phyloP scores from a whole-genome alignment of 2,888 invertebrate genomes.

The Drosophila kanekoi region DNA sequence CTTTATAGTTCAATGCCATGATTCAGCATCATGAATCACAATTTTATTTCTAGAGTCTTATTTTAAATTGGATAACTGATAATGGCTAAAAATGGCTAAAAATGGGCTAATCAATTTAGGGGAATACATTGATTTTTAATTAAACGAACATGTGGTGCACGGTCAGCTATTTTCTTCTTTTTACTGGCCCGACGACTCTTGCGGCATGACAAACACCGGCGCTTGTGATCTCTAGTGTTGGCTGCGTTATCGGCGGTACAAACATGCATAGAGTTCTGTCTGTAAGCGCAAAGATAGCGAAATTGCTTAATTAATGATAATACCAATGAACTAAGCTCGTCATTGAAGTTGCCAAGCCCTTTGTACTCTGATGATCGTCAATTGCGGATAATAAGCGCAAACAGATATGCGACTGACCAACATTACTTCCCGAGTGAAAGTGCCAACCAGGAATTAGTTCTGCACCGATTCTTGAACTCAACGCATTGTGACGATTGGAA shows the following conservation, averaged over 20 bases:
- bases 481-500: slow-evolving; percentile 18
- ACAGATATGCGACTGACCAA: slow-evolving; percentile 16
- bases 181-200: slow-evolving; percentile 11
- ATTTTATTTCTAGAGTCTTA: slow-evolving; percentile 36
- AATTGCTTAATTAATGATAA: slow-evolving; percentile 48
- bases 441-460: slow-evolving; percentile 42
- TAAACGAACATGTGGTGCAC: slow-evolving; percentile 52
- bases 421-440: slow-evolving; percentile 44
- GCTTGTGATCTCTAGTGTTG: slow-evolving; percentile 49
- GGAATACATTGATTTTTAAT: slow-evolving; percentile 57
- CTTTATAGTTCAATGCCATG: slow-evolving; percentile 4
- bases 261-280: slow-evolving; percentile 34
- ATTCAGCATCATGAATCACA: slow-evolving; percentile 42
- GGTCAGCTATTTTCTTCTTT: slow-evolving; percentile 26
- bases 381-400: not conserved
- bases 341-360: slow-evolving; percentile 22
- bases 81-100: slow-evolving; percentile 20
- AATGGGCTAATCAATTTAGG: slow-evolving; percentile 32
- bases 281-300: slow-evolving; percentile 34
- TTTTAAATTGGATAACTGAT: slow-evolving; percentile 46
- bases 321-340: slow-evolving; percentile 6
- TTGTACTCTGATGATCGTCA: slow-evolving; percentile 23
- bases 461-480: slow-evolving; percentile 17
- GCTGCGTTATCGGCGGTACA: slow-evolving; percentile 25
- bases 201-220: slow-evolving; percentile 22